A percentile compares a stretch with the other conserved stretches of the same genome.
These are phyloP conservation scores for Spea multiplicata DNA, from an alignment of 2,113 vertebrate species.

Conservation along the genomic window DNA sequence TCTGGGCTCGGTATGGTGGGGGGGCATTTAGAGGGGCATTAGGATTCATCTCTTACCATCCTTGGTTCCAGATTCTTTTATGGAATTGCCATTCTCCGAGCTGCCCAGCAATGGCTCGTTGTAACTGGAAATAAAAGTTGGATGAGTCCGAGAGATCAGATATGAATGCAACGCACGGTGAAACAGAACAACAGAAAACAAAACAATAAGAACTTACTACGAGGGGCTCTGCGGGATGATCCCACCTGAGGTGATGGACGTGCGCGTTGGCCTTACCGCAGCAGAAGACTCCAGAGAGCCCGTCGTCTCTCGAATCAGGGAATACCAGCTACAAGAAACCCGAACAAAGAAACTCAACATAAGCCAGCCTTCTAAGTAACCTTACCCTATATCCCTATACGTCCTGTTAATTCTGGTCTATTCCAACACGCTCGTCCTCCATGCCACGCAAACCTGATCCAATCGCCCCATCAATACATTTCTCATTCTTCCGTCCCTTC, in stretches of 20 bases:
- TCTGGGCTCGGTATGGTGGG: neutral
- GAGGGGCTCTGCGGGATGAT: conserved; percentile 31
- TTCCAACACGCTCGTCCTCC: too few relatives aligned
- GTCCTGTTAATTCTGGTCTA: too few relatives aligned
- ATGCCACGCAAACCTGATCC: too few relatives aligned
- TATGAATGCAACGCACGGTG: too few relatives aligned
- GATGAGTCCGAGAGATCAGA: too few relatives aligned
- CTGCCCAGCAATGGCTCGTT: conserved; percentile 5
- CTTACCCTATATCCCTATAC: too few relatives aligned
- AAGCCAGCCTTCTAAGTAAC: neutral
- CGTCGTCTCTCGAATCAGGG: conserved; percentile 56
- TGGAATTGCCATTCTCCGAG: conserved; percentile 54
- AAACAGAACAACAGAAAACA: neutral
- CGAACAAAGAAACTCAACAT: conserved; percentile 1
- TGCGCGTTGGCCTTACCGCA: neutral
- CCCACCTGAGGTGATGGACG: neutral
- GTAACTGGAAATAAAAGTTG: neutral
- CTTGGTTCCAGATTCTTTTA: conserved; percentile 48
- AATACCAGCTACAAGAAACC: conserved; percentile 57
- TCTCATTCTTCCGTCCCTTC: too few relatives aligned
- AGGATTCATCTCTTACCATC: conserved; percentile 52
- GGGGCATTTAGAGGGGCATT: neutral
- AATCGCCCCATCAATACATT: too few relatives aligned
- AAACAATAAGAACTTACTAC: neutral
- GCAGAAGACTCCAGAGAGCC: conserved; percentile 58